These are phyloP conservation scores for Apodemus sylvaticus DNA, from an alignment of 2,113 vertebrate genomes.

Conservation along the genomic window DNA sequence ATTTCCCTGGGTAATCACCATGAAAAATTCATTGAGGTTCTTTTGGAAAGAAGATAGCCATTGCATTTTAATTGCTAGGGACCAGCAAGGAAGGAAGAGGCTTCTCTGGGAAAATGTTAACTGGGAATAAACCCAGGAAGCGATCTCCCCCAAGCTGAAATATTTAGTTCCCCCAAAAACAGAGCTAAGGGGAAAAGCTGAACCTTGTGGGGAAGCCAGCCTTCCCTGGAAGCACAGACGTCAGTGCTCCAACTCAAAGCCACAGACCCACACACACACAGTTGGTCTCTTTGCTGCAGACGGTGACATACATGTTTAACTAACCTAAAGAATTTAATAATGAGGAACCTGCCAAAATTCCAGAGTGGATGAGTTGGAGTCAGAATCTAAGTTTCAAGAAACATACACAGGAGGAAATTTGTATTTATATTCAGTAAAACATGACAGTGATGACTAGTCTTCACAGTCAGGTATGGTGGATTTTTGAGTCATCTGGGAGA, in stretches of 20 bases:
- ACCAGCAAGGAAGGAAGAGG: neutral
- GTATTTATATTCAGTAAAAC: neutral
- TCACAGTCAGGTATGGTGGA: neutral
- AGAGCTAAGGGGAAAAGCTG: neutral
- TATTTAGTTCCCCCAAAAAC: neutral
- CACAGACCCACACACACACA: neutral
- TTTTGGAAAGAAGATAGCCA: conserved; percentile 48
- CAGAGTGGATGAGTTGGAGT: neutral
- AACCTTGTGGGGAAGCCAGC: neutral
- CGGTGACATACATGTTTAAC: neutral
- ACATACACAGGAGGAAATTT: neutral
- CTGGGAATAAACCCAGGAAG: conserved; percentile 13
- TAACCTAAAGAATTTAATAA: conserved; percentile 15
- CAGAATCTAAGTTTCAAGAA: conserved; percentile 11
- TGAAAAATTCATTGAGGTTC: conserved; percentile 68
- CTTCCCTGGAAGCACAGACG: neutral
- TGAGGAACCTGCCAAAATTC: neutral
- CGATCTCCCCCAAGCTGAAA: neutral
- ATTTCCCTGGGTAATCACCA: conserved; percentile 55
- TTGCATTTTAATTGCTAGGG: conserved; percentile 28
- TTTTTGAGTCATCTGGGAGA: neutral
- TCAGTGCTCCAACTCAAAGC: neutral
- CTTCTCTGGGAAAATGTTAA: conserved; percentile 31
- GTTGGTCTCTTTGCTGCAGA: neutral
- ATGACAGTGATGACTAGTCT: neutral